Percentiles rank a stretch among this genome's conserved stretches.
phyloP scores from a whole-genome alignment of 1,140 invertebrate species.

The Neotoxoptera formosana region DNA sequence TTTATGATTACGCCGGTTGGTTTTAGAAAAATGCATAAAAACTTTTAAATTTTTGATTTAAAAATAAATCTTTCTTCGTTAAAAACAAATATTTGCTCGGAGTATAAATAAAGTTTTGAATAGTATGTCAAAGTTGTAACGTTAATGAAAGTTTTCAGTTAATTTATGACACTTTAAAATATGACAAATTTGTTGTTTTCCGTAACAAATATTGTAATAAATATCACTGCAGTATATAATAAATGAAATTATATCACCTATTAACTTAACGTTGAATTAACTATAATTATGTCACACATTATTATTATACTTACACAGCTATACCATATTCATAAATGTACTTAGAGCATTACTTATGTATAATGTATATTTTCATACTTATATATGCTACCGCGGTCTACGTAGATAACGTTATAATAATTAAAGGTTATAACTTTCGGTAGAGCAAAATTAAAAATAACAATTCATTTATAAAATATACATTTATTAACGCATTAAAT shows the following conservation, averaged over 20 bases:
- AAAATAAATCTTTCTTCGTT: neutral
- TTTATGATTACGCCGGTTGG: neutral
- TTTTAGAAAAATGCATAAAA: neutral
- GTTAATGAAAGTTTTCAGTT: neutral
- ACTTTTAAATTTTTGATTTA: neutral
- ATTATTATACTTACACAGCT: neutral
- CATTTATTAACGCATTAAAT: neutral
- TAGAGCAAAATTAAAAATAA: neutral
- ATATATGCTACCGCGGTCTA: neutral
- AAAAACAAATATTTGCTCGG: neutral
- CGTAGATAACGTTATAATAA: neutral
- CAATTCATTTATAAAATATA: neutral
- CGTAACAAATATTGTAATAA: neutral
- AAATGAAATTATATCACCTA: neutral
- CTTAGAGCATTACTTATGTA: neutral
- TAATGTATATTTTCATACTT: neutral
- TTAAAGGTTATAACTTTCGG: neutral
- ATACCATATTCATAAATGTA: neutral
- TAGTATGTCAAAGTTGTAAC: neutral
- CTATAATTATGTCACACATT: neutral
- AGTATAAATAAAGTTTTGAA: neutral
- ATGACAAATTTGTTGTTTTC: neutral
- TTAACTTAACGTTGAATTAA: neutral
- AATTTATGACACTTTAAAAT: neutral
- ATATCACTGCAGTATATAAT: neutral